Conservation (phyloP, 2,113 vertebrate genomes). For the Pachypanchax playfairii region DNA sequence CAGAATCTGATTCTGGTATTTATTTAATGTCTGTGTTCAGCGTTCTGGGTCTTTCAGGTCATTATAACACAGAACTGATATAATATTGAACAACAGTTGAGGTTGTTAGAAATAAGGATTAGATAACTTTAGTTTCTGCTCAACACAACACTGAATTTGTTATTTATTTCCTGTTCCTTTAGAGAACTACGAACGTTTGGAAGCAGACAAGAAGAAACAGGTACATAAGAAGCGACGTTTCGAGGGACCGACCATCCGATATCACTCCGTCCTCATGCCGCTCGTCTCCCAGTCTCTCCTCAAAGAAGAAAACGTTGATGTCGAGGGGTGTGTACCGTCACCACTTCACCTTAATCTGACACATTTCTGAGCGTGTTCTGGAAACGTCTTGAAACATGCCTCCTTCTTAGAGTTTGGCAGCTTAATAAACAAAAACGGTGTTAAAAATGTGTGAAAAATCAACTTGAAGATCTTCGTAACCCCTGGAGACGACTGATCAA, state of each 20-base stretch:
- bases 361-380: background rate
- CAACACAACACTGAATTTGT: background rate
- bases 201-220: slow-evolving; percentile 97
- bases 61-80: background rate
- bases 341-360: background rate
- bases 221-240: slow-evolving; percentile 92
- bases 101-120: too few relatives aligned
- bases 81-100: too few relatives aligned
- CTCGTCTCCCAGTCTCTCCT: slow-evolving; percentile 82
- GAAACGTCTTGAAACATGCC: background rate
- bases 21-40: too few relatives aligned
- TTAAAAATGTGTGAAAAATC: too few relatives aligned
- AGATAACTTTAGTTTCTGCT: background rate
- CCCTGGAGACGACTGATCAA: too few relatives aligned
- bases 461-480: too few relatives aligned
- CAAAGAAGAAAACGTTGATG: slow-evolving; percentile 94
- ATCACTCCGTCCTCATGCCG: slow-evolving; percentile 91
- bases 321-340: slow-evolving; percentile 86
- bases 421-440: too few relatives aligned
- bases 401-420: too few relatives aligned
- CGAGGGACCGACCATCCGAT: slow-evolving; percentile 90
- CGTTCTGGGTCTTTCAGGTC: background rate
- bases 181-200: slow-evolving; percentile 96
- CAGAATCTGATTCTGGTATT: too few relatives aligned
- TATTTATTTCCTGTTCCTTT: slow-evolving; percentile 29